Conservation (phyloP, 2,888 invertebrate genomes). For the Lasioglossum zephyrum region DNA sequence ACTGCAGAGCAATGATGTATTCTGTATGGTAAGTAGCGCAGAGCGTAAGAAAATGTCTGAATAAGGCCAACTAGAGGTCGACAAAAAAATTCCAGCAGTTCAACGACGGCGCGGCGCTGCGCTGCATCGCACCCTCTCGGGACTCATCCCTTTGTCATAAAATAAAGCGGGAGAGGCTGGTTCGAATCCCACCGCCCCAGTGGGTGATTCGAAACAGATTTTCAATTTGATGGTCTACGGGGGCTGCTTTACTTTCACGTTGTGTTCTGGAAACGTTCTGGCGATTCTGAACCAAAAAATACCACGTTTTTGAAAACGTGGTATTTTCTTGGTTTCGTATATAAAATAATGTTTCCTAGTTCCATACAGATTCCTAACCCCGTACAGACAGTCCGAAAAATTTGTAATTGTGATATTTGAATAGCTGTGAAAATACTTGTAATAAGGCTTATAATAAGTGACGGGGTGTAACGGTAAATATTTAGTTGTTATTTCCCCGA, state of each 20-base stretch:
- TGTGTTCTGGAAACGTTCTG: neutral
- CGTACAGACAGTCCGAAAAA: too few species aligned
- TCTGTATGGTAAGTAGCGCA: conserved; percentile 18
- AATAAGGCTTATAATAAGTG: too few species aligned
- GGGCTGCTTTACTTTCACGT: neutral
- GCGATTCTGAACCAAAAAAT: neutral
- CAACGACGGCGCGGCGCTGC: neutral
- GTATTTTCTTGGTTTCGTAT: too few species aligned
- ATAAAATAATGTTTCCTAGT: too few species aligned
- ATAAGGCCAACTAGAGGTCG: conserved; percentile 13
- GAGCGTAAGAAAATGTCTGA: conserved; percentile 10
- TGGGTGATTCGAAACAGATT: conserved; percentile 18
- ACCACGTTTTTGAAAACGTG: too few species aligned
- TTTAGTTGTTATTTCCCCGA: too few species aligned
- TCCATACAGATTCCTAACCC: too few species aligned
- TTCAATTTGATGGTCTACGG: conserved; percentile 11
- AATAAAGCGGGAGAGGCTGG: conserved; percentile 14
- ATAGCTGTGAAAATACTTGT: too few species aligned
- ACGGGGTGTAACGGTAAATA: too few species aligned
- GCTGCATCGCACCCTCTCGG: conserved; percentile 9
- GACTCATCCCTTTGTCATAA: conserved; percentile 17
- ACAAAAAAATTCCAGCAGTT: conserved; percentile 13
- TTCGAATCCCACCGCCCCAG: neutral
- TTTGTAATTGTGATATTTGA: too few species aligned
- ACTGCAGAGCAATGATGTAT: neutral